These are phyloP conservation scores for Oscheius sp. DNA, from an alignment of 2,888 invertebrate species.

Conservation along the genomic window DNA sequence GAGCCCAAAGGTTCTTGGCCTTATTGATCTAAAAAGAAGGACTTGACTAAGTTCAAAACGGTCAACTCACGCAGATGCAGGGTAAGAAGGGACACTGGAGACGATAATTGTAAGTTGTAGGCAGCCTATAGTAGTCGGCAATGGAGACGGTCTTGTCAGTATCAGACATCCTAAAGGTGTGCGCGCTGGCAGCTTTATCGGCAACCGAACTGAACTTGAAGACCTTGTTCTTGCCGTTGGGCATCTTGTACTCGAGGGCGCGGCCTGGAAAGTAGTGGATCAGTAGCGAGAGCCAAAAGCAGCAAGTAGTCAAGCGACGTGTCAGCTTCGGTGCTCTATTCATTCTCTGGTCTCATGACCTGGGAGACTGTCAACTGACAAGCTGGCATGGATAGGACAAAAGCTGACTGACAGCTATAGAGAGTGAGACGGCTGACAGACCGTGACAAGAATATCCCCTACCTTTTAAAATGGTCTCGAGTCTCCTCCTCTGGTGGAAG, in stretches of 20 bases:
- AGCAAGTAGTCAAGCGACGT: no score
- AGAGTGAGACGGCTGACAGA: background rate
- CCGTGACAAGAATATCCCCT: background rate
- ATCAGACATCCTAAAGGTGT: background rate
- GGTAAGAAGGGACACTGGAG: constrained; percentile 16
- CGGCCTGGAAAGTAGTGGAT: background rate
- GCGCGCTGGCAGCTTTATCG: background rate
- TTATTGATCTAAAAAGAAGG: constrained; percentile 15
- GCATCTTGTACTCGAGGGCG: constrained; percentile 3
- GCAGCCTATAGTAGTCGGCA: constrained; percentile 4
- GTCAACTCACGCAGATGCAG: constrained; percentile 14
- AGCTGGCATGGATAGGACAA: no score
- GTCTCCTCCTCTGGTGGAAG: background rate
- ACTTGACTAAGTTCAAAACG: background rate
- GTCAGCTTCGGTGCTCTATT: no score
- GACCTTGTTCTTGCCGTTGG: background rate
- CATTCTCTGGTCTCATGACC: no score
- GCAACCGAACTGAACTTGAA: constrained; percentile 18
- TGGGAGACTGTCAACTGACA: no score
- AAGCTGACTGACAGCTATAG: no score
- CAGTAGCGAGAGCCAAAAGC: background rate
- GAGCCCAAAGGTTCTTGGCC: constrained; percentile 22
- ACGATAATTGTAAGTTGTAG: background rate
- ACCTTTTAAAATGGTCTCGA: constrained; percentile 22
- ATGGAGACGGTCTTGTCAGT: background rate